phyloP scores from a whole-genome alignment of 2,888 invertebrate genomes.

The Caenorhabditis sp. region DNA sequence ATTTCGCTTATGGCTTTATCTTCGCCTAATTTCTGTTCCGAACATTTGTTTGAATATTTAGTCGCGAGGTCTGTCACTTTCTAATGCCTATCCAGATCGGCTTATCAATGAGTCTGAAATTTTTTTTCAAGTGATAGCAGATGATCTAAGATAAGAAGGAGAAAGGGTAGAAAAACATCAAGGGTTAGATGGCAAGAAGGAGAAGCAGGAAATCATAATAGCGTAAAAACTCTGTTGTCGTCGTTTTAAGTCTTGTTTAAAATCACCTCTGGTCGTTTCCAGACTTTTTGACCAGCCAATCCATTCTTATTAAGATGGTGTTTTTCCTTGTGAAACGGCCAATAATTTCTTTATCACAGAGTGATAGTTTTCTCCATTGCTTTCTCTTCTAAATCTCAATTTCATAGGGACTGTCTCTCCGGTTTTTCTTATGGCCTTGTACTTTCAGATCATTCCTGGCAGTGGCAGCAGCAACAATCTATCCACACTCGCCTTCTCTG shows the following conservation, averaged over 20 bases:
- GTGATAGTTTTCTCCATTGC: too few species aligned
- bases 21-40: too few species aligned
- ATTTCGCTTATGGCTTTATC: too few species aligned
- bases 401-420: background rate
- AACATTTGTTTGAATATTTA: background rate
- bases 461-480: slow-evolving; percentile 17
- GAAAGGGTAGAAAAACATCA: background rate
- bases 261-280: too few species aligned
- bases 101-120: slow-evolving; percentile 25
- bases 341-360: too few species aligned
- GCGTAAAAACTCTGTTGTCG: too few species aligned
- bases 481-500: background rate
- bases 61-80: too few species aligned
- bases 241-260: too few species aligned
- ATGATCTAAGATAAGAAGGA: slow-evolving; percentile 23
- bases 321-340: too few species aligned
- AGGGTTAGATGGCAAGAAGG: background rate
- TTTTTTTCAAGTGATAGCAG: background rate
- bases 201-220: background rate
- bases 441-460: slow-evolving; percentile 11
- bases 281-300: too few species aligned
- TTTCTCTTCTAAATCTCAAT: background rate
- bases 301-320: too few species aligned
- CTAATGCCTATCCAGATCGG: background rate
- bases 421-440: background rate